Evolutionary conservation across 1,140 invertebrate genomes (phyloP), one percentile per base, ranked within the genome.

Genomic region (Trichomalopsis sarcophagae): DNA sequence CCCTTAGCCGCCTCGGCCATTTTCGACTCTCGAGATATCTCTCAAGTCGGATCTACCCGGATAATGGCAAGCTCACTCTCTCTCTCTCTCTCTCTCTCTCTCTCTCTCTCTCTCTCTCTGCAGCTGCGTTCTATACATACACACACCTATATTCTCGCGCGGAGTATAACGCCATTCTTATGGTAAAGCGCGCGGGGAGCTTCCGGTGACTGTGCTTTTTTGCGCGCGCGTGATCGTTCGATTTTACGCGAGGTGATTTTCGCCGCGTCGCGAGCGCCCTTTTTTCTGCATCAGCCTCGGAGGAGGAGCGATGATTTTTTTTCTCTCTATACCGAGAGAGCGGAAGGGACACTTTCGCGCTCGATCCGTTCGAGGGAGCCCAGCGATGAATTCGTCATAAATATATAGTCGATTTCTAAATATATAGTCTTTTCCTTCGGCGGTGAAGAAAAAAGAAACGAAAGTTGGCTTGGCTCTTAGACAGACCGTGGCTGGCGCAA

Each of bases 1-100:
- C 92, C 92, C 90, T 92, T 91, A 91, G 89, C 89, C 89, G 89
- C 33, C 91, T 88, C 88, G 89, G 89, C 91, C 88, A 92, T 92
- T 92, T 91, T 92, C 91, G 87, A 92, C 89, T 91, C 55, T 66
- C 81, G 87, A 87, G 88, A 90, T 93, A 91, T 92, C 91, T 92
- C 87, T 89, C 83, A 87, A 83, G 87, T 89, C 86, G 90, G 89
- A 92, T 92, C 91, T 92, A 91, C 89, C 89, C 89, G 91, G 91
- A 92, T 92, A 92, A 92, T 92, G 89, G 90, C 87, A 30, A 50
- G 66, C 44, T 9, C 10, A 1, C 33, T 7, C 21, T 44, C 89
- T 91, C 90, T 27, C 27, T 27, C 27, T 27, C 27, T 27, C 27
- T 27, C 27, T 27, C 27, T 27, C 27, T 27, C 27, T 27, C 27